A percentile compares a stretch with the other conserved stretches of the same genome.
Conservation (phyloP, 2,113 vertebrate species). For the Choloepus hoffmanni region DNA sequence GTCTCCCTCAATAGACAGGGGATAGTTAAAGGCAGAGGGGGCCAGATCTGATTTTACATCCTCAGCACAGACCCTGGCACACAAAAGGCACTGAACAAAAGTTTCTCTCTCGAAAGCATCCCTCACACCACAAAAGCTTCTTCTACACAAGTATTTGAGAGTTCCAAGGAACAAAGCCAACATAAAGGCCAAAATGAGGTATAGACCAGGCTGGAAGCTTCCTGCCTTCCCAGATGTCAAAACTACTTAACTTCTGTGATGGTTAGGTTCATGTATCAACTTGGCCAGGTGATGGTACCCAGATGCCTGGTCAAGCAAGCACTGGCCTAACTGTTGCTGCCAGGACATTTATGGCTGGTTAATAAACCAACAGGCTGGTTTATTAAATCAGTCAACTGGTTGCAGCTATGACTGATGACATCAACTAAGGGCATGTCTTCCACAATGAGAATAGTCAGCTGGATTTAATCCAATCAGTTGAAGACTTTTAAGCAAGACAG, state of each 20-base stretch:
- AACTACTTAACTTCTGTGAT: neutral
- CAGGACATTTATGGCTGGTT: too few species aligned
- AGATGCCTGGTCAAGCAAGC: too few species aligned
- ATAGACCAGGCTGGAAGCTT: neutral
- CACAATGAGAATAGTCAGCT: too few species aligned
- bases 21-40: neutral
- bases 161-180: slow-evolving; percentile 53
- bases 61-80: slow-evolving; percentile 28
- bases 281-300: too few species aligned
- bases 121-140: neutral
- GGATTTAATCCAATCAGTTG: too few species aligned
- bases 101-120: slow-evolving; percentile 19
- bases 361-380: too few species aligned
- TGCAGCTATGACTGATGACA: too few species aligned
- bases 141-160: neutral
- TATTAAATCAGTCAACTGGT: too few species aligned
- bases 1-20: neutral
- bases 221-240: slow-evolving; percentile 25
- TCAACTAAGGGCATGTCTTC: too few species aligned
- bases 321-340: too few species aligned
- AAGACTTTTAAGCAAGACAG: too few species aligned
- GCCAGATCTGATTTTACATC: neutral
- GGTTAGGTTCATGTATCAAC: too few species aligned
- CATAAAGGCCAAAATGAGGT: slow-evolving; percentile 21
- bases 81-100: slow-evolving; percentile 6